These are phyloP conservation scores for Podiceps cristatus DNA, from an alignment of 2,113 vertebrate genomes.

Conservation along the genomic window DNA sequence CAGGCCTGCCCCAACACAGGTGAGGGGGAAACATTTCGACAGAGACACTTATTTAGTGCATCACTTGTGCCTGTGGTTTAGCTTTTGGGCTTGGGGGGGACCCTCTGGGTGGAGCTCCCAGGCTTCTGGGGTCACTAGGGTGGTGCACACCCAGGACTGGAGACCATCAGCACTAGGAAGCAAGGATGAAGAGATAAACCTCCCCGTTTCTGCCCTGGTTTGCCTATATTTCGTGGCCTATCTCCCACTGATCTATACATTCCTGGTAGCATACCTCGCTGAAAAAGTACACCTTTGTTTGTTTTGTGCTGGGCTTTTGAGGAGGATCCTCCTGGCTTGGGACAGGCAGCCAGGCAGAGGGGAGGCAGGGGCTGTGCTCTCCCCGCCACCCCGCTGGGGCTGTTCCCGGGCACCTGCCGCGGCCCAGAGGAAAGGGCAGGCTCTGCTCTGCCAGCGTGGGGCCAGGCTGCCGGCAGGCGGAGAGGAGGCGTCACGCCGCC, in stretches of 20 bases:
- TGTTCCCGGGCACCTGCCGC: not conserved
- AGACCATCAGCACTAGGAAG: not conserved
- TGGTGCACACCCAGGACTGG: not conserved
- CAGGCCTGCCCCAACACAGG: not conserved
- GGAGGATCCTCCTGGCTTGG: not conserved
- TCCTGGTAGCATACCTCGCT: not conserved
- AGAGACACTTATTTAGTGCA: not conserved
- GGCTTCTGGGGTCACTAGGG: not conserved
- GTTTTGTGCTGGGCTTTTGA: not conserved
- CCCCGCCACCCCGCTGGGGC: fast-evolving
- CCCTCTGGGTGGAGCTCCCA: not conserved
- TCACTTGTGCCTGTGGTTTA: not conserved
- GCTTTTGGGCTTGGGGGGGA: not conserved
- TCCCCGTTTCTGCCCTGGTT: not conserved
- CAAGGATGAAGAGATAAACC: not conserved
- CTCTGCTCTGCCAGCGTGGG: not conserved
- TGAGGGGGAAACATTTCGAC: not conserved
- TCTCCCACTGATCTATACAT: not conserved
- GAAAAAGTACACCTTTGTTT: not conserved
- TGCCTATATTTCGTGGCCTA: not conserved
- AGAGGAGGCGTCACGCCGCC: not conserved
- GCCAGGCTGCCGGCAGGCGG: not conserved
- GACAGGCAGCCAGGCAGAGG: not conserved
- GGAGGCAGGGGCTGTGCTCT: not conserved
- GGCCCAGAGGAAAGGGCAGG: fast-evolving